Conservation (phyloP, 2,113 vertebrate genomes). For the Melanerpes aurifrons region DNA sequence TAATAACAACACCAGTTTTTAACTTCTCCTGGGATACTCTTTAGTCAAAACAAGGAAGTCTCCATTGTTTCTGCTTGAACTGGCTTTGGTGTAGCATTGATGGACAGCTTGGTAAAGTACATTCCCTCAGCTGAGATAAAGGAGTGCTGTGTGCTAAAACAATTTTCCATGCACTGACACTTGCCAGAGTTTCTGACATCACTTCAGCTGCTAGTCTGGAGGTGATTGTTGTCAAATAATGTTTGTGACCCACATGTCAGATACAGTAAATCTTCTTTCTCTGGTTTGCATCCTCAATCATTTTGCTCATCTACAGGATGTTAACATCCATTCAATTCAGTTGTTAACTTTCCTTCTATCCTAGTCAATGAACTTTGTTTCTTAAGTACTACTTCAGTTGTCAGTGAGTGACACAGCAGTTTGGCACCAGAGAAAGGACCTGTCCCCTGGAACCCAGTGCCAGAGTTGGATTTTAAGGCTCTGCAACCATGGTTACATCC, state of each 20-base stretch:
- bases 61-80: constrained; percentile 10
- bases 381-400: neutral
- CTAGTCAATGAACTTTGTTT: constrained; percentile 2
- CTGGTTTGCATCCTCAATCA: neutral
- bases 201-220: neutral
- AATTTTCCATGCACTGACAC: neutral
- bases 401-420: neutral
- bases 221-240: neutral
- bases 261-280: neutral
- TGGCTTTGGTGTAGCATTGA: neutral
- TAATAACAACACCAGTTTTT: constrained; percentile 25
- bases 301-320: neutral
- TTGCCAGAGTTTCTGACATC: neutral
- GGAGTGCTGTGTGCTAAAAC: neutral
- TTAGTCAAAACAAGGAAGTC: constrained; percentile 7
- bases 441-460: neutral
- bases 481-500: constrained; percentile 43
- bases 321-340: neutral
- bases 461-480: neutral
- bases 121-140: neutral
- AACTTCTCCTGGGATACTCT: neutral
- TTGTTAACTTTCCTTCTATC: neutral
- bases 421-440: neutral
- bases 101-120: neutral
- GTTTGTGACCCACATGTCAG: neutral